Evolutionary conservation across 2,888 invertebrate genomes (phyloP), one percentile per base, ranked within the genome.

Genomic region (Chymomyza amoena): DNA sequence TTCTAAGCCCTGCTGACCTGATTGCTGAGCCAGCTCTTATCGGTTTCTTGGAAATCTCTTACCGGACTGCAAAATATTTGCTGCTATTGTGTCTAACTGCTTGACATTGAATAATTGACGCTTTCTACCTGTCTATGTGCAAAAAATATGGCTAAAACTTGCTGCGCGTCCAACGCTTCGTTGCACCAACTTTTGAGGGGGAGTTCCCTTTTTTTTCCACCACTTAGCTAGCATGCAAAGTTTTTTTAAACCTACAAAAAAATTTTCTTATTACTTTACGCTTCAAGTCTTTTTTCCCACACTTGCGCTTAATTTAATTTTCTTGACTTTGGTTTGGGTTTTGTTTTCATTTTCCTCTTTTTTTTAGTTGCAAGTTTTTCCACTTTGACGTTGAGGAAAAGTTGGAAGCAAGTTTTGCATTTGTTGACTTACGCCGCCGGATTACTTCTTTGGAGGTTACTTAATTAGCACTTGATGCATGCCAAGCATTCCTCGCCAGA

Each of bases 251-350:
- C 72, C 65, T 77, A 80, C 70, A 81, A 86, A 36, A 86, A 36
- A 80, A 80, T 86, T 75, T 80, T 81, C 76, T 82, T 78, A 72
- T 77, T 75, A 77, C 79, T 85, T 84, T 79, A 80, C 83, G 87
- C 85, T 81, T 74, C 75, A 80, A 78, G 70, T 77, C 72, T 75
- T 87, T 79, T 45, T 87, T 85, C 85, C 85, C 87, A 85, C 85
- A 84, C 80, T 81, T 83, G 80, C 79, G 81, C 72, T 80, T 86
- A 81, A 86, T 84, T 84, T 84, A 81, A 84, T 84, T 80, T 84
- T 76, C 72, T 78, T 76, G 66, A 76, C 61, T 72, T 69, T 75
- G 70, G 57, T 57, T 73, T 72, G 69, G 66, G 20, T 20, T 20
- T 80, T 72, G 72, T 77, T 81, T 80, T 80, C 80, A 70, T 72